phyloP scores from a whole-genome alignment of 1,140 invertebrate species.

The Tetramorium simillimum region DNA sequence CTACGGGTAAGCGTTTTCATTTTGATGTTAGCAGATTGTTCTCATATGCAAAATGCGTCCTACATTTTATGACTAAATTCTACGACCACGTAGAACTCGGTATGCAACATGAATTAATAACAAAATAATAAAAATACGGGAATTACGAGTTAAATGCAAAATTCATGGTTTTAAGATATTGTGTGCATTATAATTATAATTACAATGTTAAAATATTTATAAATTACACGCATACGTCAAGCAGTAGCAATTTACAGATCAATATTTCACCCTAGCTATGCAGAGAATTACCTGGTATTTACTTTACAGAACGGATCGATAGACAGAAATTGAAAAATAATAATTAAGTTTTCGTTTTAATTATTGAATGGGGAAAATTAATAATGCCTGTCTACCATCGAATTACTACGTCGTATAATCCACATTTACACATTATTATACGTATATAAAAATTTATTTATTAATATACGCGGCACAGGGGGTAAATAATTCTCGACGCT shows the following conservation, averaged over 20 bases:
- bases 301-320: slow-evolving; percentile 9
- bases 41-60: neutral
- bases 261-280: slow-evolving; percentile 44
- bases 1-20: slow-evolving; percentile 17
- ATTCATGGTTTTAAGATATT: neutral
- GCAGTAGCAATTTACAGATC: neutral
- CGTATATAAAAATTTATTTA: slow-evolving; percentile 11
- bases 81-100: neutral
- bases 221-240: slow-evolving; percentile 11
- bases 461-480: slow-evolving; percentile 4
- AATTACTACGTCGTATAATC: neutral
- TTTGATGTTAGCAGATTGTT: slow-evolving; percentile 15
- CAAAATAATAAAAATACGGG: neutral
- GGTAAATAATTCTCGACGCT: slow-evolving; percentile 27
- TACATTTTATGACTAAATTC: neutral
- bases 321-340: slow-evolving; percentile 62
- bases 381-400: neutral
- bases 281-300: neutral
- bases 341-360: slow-evolving; percentile 61
- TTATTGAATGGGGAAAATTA: slow-evolving; percentile 24
- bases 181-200: no score
- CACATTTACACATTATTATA: neutral
- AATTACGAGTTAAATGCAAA: neutral
- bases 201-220: slow-evolving; percentile 10
- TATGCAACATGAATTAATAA: neutral